Base-by-base conservation (phyloP, 2,888 invertebrate genomes). In the Thereva nobilitata region DNA sequence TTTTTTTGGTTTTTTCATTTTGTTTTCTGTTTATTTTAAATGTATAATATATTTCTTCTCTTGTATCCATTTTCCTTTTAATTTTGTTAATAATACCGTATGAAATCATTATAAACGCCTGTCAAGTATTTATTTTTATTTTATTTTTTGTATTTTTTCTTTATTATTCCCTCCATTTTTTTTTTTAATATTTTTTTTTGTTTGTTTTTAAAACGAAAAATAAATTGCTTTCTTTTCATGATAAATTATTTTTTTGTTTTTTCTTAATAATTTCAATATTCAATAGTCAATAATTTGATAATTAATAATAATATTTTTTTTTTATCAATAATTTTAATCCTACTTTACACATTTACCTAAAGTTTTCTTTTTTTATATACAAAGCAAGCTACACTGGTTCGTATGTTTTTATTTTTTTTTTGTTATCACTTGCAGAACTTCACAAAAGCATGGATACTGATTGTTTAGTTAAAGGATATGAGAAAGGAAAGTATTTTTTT, bases 371-470 rank as follows among this genome's bases (percentile, higher is more conserved):
- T 40, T 50, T 61, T 61, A 61, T 61, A 37, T 61, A 61, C 61
- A 61, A 61, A 61, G 61, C 61, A 61, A 61, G 61, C 61, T 38
- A 34, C 61, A 35, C 41, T 61, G 61, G 38, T 50, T 61, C 38
- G 10, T 61, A 23, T 23, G 23, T 23, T 23, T 2, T 23, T 23
- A 23, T 23, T 23, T 23, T 23, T 23, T 23, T 23, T 23, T 23
- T 40, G 35, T 10, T 61, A 61, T 61, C 61, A 61, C 50, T 61
- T 50, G 50, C 50, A 50, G 50, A 61, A 61, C 38, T 61, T 42
- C 61, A 61, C 61, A 50, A 61, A 61, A 61, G 61, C 61, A 50
- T 61, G 50, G 40, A 61, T 61, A 61, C 40, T 61, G 50, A 50
- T 61, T 61, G 50, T 61, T 40, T 50, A 38, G 34, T 50, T 41